Conservation (phyloP, 2,113 vertebrate genomes). For the Pterocles gutturalis region DNA sequence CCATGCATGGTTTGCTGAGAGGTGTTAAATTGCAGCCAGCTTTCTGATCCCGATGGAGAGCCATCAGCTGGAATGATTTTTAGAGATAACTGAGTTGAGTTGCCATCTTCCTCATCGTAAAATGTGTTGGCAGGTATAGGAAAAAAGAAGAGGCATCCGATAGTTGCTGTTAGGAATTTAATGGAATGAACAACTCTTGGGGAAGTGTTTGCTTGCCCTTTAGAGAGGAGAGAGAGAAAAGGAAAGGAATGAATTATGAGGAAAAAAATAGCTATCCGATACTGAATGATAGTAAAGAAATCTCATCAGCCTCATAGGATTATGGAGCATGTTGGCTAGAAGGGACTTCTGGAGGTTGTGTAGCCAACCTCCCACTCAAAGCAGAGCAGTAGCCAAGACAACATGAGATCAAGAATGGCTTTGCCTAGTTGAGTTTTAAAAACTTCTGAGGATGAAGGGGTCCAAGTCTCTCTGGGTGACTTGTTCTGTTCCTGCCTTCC, state of each 20-base stretch:
- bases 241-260: neutral
- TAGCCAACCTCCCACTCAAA: neutral
- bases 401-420: neutral
- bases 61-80: slow-evolving; percentile 11
- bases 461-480: neutral
- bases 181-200: slow-evolving; percentile 47
- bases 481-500: neutral
- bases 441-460: neutral
- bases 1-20: slow-evolving; percentile 16
- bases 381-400: neutral
- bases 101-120: slow-evolving; percentile 67
- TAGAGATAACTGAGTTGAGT: slow-evolving; percentile 50
- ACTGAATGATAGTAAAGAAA: neutral
- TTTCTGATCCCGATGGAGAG: neutral
- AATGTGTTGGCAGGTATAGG: slow-evolving; percentile 63
- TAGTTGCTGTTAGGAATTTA: slow-evolving; percentile 64
- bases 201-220: slow-evolving; percentile 60
- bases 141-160: slow-evolving; percentile 60
- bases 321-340: neutral
- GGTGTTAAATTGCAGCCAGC: slow-evolving; percentile 64
- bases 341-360: neutral
- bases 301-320: neutral
- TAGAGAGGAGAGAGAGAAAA: neutral
- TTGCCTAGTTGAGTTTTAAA: neutral
- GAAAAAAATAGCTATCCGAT: neutral